These are phyloP conservation scores for Dendrolimus pini DNA, from an alignment of 2,888 invertebrate species.

Conservation along the genomic window DNA sequence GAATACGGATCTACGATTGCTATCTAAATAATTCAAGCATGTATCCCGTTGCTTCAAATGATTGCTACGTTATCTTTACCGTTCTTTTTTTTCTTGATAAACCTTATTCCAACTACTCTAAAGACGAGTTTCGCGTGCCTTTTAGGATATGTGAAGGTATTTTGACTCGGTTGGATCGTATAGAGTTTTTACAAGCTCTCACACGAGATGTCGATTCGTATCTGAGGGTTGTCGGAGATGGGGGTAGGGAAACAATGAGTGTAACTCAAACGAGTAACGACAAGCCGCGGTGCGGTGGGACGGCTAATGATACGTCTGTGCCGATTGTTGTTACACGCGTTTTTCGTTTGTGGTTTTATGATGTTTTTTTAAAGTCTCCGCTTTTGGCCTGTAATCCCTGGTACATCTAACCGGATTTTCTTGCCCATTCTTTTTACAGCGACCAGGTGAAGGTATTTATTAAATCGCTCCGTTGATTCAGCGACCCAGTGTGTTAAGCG, in stretches of 20 bases:
- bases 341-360: slow-evolving; percentile 3
- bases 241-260: slow-evolving; percentile 63
- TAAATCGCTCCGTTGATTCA: no score
- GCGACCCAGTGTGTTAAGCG: no score
- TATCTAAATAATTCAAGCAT: slow-evolving; percentile 72
- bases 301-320: slow-evolving; percentile 36
- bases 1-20: slow-evolving; percentile 69
- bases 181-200: slow-evolving; percentile 71
- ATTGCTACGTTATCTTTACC: slow-evolving; percentile 26
- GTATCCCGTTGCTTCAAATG: slow-evolving; percentile 52
- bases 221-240: slow-evolving; percentile 39
- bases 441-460: no score
- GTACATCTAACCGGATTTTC: no score
- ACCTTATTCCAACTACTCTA: slow-evolving; percentile 17
- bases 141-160: slow-evolving; percentile 1
- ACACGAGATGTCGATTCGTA: slow-evolving; percentile 70
- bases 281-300: slow-evolving; percentile 45
- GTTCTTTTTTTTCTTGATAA: slow-evolving; percentile 1
- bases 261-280: slow-evolving; percentile 55
- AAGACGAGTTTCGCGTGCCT: slow-evolving; percentile 17
- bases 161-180: slow-evolving; percentile 29
- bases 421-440: no score
- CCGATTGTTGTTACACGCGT: slow-evolving; percentile 16
- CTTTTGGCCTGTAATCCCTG: no score
- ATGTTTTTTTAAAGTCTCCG: background rate